Conservation (phyloP, 2,888 invertebrate genomes). For the Oasisia sp. region DNA sequence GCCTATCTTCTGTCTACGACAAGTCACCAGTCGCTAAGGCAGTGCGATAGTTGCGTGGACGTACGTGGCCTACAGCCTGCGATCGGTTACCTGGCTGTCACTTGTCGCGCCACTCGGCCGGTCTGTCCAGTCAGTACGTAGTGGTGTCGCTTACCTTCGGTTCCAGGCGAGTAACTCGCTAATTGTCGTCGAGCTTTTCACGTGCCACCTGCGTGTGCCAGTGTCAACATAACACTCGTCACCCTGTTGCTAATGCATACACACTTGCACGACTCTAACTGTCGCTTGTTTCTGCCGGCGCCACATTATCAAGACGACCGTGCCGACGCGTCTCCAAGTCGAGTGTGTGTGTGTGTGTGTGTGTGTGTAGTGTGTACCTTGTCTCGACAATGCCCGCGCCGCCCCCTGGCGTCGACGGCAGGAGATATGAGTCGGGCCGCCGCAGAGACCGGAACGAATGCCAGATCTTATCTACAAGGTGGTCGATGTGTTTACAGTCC, state of each 20-base stretch:
- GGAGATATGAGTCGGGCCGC: background rate
- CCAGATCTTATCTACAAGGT: background rate
- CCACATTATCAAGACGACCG: slow-evolving; percentile 3
- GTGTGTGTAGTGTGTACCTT: background rate
- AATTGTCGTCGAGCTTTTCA: background rate
- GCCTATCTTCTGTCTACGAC: background rate
- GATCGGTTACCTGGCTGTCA: background rate
- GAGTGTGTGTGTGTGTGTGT: no score
- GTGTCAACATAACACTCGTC: background rate
- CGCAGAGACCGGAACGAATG: background rate
- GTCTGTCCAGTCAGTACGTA: background rate
- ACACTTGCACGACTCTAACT: background rate
- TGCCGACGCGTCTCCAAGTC: background rate
- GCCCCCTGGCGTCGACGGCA: background rate
- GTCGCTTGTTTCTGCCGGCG: background rate
- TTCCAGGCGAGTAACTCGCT: background rate
- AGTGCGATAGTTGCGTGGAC: background rate
- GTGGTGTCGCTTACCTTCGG: background rate
- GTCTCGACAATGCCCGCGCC: background rate
- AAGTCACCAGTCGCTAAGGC: background rate
- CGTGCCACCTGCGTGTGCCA: background rate
- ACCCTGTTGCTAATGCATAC: background rate
- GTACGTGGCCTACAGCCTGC: background rate
- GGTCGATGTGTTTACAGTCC: background rate
- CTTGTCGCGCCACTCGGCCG: background rate